These are phyloP conservation scores for Aplysina aerophoba DNA, from an alignment of 37 sponge, comb jelly and placozoan genomes.

Conservation along the genomic window DNA sequence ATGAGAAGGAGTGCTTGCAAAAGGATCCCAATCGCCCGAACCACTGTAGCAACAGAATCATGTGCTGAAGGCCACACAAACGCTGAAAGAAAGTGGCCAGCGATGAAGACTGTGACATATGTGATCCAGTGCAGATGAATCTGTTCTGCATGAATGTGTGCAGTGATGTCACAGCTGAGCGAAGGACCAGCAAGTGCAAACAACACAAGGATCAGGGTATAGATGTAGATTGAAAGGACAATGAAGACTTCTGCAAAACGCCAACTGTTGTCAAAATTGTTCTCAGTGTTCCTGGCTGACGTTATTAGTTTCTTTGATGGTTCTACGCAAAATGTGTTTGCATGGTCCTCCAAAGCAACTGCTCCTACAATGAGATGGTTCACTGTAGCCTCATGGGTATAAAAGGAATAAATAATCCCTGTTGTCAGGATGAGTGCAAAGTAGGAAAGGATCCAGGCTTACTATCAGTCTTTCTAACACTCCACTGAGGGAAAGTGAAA, in stretches of 20 bases:
- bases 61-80: not conserved
- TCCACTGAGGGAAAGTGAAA: no score
- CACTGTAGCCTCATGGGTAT: not conserved
- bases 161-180: not conserved
- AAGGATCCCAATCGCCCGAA: no score
- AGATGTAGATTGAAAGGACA: not conserved
- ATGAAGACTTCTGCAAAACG: not conserved
- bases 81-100: not conserved
- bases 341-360: not conserved
- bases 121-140: conserved; percentile 1
- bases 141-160: not conserved
- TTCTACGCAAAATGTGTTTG: not conserved
- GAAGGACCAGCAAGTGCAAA: not conserved
- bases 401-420: not conserved
- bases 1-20: no score
- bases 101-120: not conserved
- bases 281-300: not conserved
- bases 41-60: no score
- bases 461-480: no score
- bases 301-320: not conserved
- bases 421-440: not conserved
- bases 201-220: not conserved
- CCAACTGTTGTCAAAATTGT: not conserved
- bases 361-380: not conserved
- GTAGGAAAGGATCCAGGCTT: no score